Percentiles rank a stretch among this genome's conserved stretches.
These are phyloP conservation scores for Lepidurus arcticus DNA, from an alignment of 1,140 invertebrate species.

Conservation along the genomic window DNA sequence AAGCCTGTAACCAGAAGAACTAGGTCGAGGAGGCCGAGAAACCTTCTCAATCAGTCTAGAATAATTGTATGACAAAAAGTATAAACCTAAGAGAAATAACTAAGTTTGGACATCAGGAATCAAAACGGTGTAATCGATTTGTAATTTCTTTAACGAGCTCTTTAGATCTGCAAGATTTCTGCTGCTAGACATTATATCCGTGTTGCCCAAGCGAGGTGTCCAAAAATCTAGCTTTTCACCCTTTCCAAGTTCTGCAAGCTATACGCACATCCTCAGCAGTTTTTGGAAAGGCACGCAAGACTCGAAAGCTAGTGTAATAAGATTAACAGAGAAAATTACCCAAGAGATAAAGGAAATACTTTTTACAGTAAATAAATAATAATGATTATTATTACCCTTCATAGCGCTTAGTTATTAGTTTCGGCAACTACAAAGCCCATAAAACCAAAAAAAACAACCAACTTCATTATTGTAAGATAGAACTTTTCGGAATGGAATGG, in stretches of 20 bases:
- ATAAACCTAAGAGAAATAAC: neutral
- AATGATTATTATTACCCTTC: conserved; percentile 27
- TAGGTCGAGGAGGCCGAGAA: neutral
- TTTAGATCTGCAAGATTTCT: neutral
- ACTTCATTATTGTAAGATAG: neutral
- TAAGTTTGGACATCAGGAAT: conserved; percentile 34
- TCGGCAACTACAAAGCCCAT: neutral
- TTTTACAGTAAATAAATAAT: neutral
- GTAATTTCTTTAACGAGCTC: neutral
- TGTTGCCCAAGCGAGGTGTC: conserved; percentile 20
- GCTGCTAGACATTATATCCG: conserved; percentile 31
- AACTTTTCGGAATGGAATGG: too few relatives aligned
- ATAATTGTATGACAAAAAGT: neutral
- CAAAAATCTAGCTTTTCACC: conserved; percentile 32
- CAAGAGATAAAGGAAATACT: too few relatives aligned
- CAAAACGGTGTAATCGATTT: conserved; percentile 21
- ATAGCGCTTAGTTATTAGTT: conserved; percentile 24
- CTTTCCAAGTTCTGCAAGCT: neutral
- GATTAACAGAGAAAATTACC: neutral
- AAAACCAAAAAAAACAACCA: neutral
- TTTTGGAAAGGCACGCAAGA: neutral
- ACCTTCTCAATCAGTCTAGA: neutral
- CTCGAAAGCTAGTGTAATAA: neutral
- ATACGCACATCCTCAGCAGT: conserved; percentile 8
- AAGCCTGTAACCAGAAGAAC: conserved; percentile 32